These are phyloP conservation scores for Callionymus lyra DNA, from an alignment of 2,113 vertebrate genomes.

Conservation along the genomic window DNA sequence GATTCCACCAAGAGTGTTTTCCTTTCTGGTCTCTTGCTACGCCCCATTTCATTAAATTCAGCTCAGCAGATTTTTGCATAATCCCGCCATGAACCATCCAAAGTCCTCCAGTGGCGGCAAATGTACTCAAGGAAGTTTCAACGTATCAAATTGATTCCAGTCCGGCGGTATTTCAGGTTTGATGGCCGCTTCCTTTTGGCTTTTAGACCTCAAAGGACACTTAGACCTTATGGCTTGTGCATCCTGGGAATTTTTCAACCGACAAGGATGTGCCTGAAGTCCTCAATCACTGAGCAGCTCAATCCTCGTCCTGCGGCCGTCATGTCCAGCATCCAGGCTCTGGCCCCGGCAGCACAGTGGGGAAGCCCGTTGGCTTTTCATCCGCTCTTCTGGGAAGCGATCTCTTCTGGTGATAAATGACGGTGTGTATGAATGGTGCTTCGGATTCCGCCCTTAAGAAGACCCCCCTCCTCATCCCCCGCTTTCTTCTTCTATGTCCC, in stretches of 20 bases:
- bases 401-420: conserved; percentile 59
- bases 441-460: conserved; percentile 49
- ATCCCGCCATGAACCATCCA: no score
- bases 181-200: no score
- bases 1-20: no score
- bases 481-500: conserved; percentile 46
- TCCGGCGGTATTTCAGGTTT: no score
- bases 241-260: conserved; percentile 4
- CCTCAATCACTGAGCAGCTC: conserved; percentile 16
- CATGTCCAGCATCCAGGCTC: conserved; percentile 43
- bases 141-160: no score
- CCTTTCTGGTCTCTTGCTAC: no score
- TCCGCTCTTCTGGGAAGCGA: conserved; percentile 50
- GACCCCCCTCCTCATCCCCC: conserved; percentile 20
- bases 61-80: no score
- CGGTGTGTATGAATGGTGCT: conserved; percentile 53
- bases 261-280: no score
- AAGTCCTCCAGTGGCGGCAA: no score
- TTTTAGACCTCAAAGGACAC: conserved; percentile 12
- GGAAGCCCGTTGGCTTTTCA: conserved; percentile 48
- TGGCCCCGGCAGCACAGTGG: conserved; percentile 34
- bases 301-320: conserved; percentile 31
- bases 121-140: no score
- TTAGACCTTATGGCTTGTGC: conserved; percentile 18
- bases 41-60: no score